Evolutionary conservation across 2,113 vertebrate genomes (phyloP), one percentile per base, ranked within the genome.

Genomic region (Chionomys nivalis): DNA sequence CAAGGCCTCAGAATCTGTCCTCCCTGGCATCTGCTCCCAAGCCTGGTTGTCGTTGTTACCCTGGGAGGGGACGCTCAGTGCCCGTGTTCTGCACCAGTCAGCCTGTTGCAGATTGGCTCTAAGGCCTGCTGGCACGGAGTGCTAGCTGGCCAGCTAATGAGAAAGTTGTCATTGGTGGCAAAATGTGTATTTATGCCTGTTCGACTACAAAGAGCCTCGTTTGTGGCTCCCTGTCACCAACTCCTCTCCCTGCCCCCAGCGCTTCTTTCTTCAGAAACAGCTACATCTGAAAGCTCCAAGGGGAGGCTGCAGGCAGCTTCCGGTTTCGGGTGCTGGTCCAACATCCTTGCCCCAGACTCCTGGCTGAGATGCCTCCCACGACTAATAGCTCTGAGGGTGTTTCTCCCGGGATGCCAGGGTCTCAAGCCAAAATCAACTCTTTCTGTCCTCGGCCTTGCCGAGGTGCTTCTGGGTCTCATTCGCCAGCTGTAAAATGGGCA

Each of bases 51-150:
- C 36, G 58, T 47, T 66, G 89, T 65, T 24, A n/a, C 31, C 79
- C 39, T 61, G 87, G 87, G 66, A 86, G 96, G 87, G 94, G 68
- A 85, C 81, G 36, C 86, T 96, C 17, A 36, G 42, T 92, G 92
- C 81, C 68, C 1, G 0, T 0, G n/a, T 55, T 55, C 66, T 0
- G 3, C 0, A 66, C 95, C 88, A 96, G 19, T 65, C 0, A 0
- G 72, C 88, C 90, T 44, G 21, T 89, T 58, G 88, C 11, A 86
- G 85, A 77, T 44, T 58, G 55, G 90, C 12, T 0, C 6, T 8
- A 31, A 33, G 89, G 49, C 6, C 42, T 61, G 68, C 65, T 39
- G 47, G 23, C 70, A 16, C 24, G 7, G 52, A 89, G 28, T 13
- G 66, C 85, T 5, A 36, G 52, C 93, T 52, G 36, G 72, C 31